Conservation (phyloP, 2,888 invertebrate species). For the Zootermopsis nevadensis region DNA sequence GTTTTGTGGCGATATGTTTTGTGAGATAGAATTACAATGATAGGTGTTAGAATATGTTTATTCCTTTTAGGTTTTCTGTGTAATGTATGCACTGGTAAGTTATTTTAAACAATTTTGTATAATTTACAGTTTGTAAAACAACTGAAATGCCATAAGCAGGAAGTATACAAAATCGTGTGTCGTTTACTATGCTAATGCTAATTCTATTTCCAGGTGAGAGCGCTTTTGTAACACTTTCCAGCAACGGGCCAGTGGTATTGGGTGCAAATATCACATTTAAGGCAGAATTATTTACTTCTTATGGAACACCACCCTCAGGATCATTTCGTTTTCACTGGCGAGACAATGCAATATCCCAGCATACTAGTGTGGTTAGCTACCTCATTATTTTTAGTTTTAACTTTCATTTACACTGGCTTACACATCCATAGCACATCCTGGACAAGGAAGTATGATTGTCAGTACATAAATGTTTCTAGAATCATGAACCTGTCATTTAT, state of each 20-base stretch:
- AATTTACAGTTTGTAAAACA: background rate
- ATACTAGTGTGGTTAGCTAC: slow-evolving; percentile 56
- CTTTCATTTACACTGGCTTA: no score
- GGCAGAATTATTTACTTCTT: slow-evolving; percentile 67
- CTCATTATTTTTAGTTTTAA: background rate
- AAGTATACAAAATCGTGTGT: background rate
- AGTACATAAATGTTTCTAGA: no score
- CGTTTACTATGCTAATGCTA: background rate
- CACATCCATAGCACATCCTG: no score
- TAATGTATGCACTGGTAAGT: slow-evolving; percentile 14
- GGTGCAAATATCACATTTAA: slow-evolving; percentile 79
- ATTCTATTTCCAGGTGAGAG: slow-evolving; percentile 48
- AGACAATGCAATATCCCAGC: slow-evolving; percentile 70
- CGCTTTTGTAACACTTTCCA: slow-evolving; percentile 67
- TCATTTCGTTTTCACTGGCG: slow-evolving; percentile 70
- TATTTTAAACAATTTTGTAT: background rate
- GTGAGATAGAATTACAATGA: background rate
- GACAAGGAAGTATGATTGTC: no score
- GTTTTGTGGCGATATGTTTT: background rate
- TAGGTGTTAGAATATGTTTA: background rate
- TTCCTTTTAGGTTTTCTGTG: background rate
- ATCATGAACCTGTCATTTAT: no score
- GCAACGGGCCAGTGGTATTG: slow-evolving; percentile 76
- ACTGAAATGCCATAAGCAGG: background rate
- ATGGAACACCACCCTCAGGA: slow-evolving; percentile 62